phyloP scores from a whole-genome alignment of 2,888 invertebrate genomes.

The Anorthoa munda region DNA sequence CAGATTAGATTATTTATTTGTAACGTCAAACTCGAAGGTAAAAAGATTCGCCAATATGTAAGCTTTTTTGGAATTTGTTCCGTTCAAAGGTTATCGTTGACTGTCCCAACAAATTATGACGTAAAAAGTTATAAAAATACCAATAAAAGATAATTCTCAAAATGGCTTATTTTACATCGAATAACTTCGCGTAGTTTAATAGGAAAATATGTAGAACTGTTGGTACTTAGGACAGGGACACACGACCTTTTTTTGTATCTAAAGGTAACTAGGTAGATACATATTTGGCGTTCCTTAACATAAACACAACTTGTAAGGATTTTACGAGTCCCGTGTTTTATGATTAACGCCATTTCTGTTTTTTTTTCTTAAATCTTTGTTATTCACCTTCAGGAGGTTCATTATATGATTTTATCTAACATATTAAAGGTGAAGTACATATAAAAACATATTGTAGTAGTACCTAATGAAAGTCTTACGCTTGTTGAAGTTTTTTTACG shows the following conservation, averaged over 20 bases:
- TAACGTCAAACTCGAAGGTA: constrained; percentile 12
- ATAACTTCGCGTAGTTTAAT: constrained; percentile 49
- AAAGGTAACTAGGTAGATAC: background rate
- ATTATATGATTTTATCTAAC: constrained; percentile 26
- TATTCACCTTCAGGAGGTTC: background rate
- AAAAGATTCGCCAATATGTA: constrained; percentile 10
- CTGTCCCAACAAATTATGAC: background rate
- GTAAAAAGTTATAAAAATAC: constrained; percentile 21
- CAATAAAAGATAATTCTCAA: constrained; percentile 30
- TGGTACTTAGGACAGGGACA: constrained; percentile 40
- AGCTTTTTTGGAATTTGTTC: constrained; percentile 11
- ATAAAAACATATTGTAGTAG: background rate
- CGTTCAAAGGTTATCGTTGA: constrained; percentile 4
- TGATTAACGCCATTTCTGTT: constrained; percentile 13
- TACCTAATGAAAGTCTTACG: background rate
- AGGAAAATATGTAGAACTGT: constrained; percentile 50
- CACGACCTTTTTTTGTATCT: constrained; percentile 1
- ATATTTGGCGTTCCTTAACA: constrained; percentile 4
- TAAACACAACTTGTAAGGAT: constrained; percentile 22
- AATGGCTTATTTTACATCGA: constrained; percentile 44
- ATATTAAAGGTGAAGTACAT: constrained; percentile 5
- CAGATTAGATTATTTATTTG: constrained; percentile 16
- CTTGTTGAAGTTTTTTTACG: background rate
- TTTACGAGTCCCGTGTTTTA: constrained; percentile 24
- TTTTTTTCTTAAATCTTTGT: constrained; percentile 16